phyloP scores from a whole-genome alignment of 2,888 invertebrate species.

The Leptopilina myrica region DNA sequence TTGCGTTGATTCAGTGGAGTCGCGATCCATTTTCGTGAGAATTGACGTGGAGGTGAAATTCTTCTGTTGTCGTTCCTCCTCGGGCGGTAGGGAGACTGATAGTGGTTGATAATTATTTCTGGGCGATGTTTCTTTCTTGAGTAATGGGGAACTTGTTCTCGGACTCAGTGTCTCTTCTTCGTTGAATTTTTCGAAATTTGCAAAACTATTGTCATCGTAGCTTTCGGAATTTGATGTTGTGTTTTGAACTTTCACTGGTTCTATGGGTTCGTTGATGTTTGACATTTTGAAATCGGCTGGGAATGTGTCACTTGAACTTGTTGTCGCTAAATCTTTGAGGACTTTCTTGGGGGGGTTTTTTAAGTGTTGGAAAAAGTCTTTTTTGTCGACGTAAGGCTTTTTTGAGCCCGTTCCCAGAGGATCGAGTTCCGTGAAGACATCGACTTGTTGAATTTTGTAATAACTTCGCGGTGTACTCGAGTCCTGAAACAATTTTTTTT shows the following conservation, averaged over 20 bases:
- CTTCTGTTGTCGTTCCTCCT: constrained; percentile 70
- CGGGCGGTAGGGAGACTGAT: constrained; percentile 84
- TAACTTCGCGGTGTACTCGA: constrained; percentile 60
- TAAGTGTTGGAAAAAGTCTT: constrained; percentile 96
- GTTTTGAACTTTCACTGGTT: constrained; percentile 61
- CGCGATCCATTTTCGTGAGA: constrained; percentile 62
- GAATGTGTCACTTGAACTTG: constrained; percentile 70
- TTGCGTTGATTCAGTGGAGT: constrained; percentile 63
- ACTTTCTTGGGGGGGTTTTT: constrained; percentile 96
- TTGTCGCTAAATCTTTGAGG: constrained; percentile 87
- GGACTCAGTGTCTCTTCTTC: constrained; percentile 52
- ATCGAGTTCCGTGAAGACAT: constrained; percentile 95
- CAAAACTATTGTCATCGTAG: constrained; percentile 78
- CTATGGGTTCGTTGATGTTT: constrained; percentile 63
- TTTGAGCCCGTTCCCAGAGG: constrained; percentile 94
- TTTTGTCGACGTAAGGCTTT: constrained; percentile 95
- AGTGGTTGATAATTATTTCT: constrained; percentile 80
- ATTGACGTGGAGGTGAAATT: constrained; percentile 67
- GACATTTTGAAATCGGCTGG: constrained; percentile 66
- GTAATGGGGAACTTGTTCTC: constrained; percentile 57
- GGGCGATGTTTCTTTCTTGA: constrained; percentile 61
- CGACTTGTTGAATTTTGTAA: constrained; percentile 78
- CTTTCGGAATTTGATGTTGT: constrained; percentile 50
- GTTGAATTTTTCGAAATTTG: constrained; percentile 68
- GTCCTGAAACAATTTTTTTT: constrained; percentile 44